A percentile compares a stretch with the other conserved stretches of the same genome.
Conservation (phyloP, 2,888 invertebrate species). For the Heliconius charithonia region DNA sequence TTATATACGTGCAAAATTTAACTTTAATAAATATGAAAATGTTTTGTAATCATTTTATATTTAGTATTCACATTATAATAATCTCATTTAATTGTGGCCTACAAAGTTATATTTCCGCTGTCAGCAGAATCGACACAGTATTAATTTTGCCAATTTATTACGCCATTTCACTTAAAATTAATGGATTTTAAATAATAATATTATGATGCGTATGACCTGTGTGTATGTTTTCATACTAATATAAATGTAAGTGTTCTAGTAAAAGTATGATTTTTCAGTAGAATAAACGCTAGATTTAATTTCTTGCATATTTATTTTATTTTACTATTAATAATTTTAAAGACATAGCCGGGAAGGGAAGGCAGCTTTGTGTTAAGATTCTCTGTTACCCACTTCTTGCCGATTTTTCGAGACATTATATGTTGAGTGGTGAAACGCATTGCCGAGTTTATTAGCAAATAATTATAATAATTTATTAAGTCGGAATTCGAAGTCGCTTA, state of each 20-base stretch:
- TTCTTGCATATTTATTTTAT: too few relatives aligned
- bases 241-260: background rate
- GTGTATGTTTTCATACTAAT: background rate
- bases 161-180: constrained; percentile 41
- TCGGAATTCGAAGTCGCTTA: too few relatives aligned
- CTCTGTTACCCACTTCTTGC: too few relatives aligned
- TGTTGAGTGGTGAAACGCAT: too few relatives aligned
- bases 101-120: constrained; percentile 34
- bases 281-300: background rate
- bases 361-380: too few relatives aligned
- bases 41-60: constrained; percentile 7
- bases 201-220: constrained; percentile 22
- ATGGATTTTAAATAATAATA: constrained; percentile 44
- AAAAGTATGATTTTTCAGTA: background rate
- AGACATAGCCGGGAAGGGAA: too few relatives aligned
- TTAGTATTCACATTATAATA: constrained; percentile 13
- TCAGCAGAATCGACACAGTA: constrained; percentile 39
- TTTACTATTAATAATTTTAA: too few relatives aligned
- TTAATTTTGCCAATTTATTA: constrained; percentile 43
- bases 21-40: background rate
- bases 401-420: too few relatives aligned
- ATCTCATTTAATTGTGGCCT: constrained; percentile 23
- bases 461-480: too few relatives aligned
- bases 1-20: background rate
- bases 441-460: too few relatives aligned